Percentiles rank a stretch among this genome's conserved stretches.
These are phyloP conservation scores for Tylochromis polylepis DNA, from an alignment of 2,113 vertebrate genomes.

Conservation along the genomic window DNA sequence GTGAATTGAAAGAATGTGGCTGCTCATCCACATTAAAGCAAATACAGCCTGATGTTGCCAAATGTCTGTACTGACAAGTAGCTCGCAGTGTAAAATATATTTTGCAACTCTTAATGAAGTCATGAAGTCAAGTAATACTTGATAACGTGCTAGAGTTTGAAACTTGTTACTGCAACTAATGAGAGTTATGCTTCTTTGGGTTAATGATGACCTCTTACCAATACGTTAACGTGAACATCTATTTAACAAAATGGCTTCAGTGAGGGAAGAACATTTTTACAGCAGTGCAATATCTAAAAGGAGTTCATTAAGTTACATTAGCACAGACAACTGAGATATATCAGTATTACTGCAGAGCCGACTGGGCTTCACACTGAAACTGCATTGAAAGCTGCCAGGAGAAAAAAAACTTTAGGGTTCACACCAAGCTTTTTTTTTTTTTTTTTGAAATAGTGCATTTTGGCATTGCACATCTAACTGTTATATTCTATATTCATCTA, in stretches of 20 bases:
- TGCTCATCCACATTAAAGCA: not conserved
- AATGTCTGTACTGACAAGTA: not conserved
- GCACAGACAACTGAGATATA: not conserved
- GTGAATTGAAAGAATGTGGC: not conserved
- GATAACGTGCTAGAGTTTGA: not conserved
- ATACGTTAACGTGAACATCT: slow-evolving; percentile 27
- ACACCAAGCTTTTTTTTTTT: not conserved
- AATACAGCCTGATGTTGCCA: not conserved
- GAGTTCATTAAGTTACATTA: slow-evolving; percentile 33
- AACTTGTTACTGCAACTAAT: slow-evolving; percentile 27
- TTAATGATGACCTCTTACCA: slow-evolving; percentile 26
- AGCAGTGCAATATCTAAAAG: not conserved
- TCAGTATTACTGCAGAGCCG: not conserved
- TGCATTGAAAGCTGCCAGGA: not conserved
- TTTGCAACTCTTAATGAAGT: slow-evolving; percentile 27
- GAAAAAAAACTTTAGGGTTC: not conserved
- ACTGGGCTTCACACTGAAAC: not conserved
- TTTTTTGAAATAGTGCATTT: not conserved
- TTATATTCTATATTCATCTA: not conserved
- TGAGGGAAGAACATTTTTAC: not conserved
- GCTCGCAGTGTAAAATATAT: not conserved
- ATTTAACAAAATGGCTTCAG: slow-evolving; percentile 25
- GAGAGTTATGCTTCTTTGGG: slow-evolving; percentile 21
- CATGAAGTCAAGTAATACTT: slow-evolving; percentile 18
- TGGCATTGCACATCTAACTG: not conserved